Base-by-base conservation (phyloP, 1,140 invertebrate genomes). In the Drosophila quadrilineata region DNA sequence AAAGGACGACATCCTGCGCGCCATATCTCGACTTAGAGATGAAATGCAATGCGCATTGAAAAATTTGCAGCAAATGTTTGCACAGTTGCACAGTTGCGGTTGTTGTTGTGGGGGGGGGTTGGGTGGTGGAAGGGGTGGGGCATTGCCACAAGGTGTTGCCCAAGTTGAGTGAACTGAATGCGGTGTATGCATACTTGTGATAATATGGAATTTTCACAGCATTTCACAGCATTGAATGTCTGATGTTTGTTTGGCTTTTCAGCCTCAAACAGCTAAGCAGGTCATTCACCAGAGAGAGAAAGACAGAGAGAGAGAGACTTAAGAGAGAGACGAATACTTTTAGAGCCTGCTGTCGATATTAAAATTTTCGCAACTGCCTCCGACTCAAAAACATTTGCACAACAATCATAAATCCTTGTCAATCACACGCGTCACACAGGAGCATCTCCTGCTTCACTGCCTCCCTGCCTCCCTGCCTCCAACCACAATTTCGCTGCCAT, bases 371-470 rank as follows among this genome's bases (percentile, higher is more conserved):
- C 21, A 76, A 67, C 73, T 67, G 67, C 40, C 65, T 76, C n/a
- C n/a, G n/a, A n/a, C n/a, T n/a, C n/a, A 36, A 57, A 67, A 67
- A 62, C 57, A 67, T 67, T 68, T 68, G 33, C 49, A 38, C 63
- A 82, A 75, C 80, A 87, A 87, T 87, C 85, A 87, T 87, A 87
- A 87, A 87, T 87, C 84, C 71, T 59, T 87, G 84, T 87, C 84
- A 87, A 87, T 87, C 84, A 87, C 84, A 87, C 75, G 76, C 84
- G 71, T 63, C 60, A 53, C 71, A 74, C 62, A 64, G 29, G n/a
- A n/a, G n/a, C n/a, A n/a, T 49, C 62, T 48, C 52, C 56, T 35
- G 29, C n/a, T 17, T 22, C 60, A 17, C 56, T n/a, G n/a, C n/a
- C n/a, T 41, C 49, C 29, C 31, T 28, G 6, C 16, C 46, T 1